Conservation (phyloP, 2,113 vertebrate genomes). For the Proteles cristata region DNA sequence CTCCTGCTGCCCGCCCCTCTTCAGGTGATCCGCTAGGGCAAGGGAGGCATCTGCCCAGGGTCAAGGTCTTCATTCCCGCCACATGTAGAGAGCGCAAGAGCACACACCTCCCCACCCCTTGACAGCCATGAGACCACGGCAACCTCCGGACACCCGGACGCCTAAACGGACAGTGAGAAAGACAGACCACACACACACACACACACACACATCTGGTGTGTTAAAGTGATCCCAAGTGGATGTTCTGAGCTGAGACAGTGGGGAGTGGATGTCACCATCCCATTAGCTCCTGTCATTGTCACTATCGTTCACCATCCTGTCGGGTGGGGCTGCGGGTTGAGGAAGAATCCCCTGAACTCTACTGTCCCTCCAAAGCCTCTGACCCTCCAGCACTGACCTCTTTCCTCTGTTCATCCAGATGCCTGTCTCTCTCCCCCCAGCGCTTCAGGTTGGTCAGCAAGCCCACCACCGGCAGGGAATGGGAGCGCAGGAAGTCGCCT, state of each 20-base stretch:
- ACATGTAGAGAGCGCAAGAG: not conserved
- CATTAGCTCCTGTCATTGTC: not conserved
- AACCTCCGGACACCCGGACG: not conserved
- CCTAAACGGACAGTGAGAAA: not conserved
- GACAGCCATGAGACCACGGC: not conserved
- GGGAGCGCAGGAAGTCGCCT: not conserved
- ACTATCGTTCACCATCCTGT: not conserved
- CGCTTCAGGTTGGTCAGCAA: not conserved
- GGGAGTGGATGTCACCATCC: not conserved
- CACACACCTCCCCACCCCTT: not conserved
- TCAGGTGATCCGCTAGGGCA: not conserved
- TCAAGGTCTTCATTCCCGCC: not conserved
- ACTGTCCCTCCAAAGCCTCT: not conserved
- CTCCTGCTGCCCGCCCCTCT: not conserved
- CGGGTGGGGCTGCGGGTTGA: not conserved
- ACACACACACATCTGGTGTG: rapidly evolving
- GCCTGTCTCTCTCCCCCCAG: too few species aligned
- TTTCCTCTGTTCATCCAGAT: not conserved
- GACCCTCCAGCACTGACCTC: not conserved
- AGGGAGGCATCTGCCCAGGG: not conserved
- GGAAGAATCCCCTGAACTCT: not conserved
- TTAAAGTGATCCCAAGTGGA: not conserved
- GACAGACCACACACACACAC: too few species aligned
- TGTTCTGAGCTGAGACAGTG: not conserved
- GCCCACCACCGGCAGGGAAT: not conserved